These are phyloP conservation scores for Coturnix japonica DNA, from an alignment of 2,113 vertebrate genomes.

Conservation along the genomic window DNA sequence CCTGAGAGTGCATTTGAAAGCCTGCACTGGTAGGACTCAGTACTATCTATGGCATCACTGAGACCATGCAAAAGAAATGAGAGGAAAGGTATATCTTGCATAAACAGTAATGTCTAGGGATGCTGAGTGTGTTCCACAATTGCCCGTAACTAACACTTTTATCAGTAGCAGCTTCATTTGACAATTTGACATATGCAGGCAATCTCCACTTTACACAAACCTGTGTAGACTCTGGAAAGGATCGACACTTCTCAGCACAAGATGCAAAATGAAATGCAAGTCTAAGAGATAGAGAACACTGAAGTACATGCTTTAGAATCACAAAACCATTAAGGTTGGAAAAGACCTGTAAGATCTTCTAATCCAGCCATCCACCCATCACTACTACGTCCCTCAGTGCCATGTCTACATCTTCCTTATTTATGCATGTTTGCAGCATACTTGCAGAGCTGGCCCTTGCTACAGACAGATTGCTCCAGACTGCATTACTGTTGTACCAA, in stretches of 20 bases:
- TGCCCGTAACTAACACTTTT: not conserved
- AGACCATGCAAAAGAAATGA: not conserved
- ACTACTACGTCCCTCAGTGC: too few relatives aligned
- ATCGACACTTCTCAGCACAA: not conserved
- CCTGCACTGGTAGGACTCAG: not conserved
- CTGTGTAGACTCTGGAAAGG: not conserved
- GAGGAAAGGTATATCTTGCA: not conserved
- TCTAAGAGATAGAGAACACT: not conserved
- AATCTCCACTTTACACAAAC: not conserved
- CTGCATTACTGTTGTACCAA: not conserved
- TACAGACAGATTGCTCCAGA: not conserved
- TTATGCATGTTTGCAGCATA: not conserved
- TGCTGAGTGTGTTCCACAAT: fast-evolving
- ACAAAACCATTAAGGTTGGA: too few relatives aligned
- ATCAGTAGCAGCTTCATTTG: not conserved
- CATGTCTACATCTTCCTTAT: too few relatives aligned
- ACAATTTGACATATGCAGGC: fast-evolving
- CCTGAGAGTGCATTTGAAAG: not conserved
- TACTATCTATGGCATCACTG: not conserved
- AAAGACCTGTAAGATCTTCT: too few relatives aligned
- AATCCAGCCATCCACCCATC: too few relatives aligned
- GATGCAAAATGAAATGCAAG: not conserved
- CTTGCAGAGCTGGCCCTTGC: not conserved
- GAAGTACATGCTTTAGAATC: not conserved
- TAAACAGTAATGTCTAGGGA: not conserved